These are phyloP conservation scores for Pangasius macronema DNA, from an alignment of 2,797 vertebrate genomes.

Conservation along the genomic window DNA sequence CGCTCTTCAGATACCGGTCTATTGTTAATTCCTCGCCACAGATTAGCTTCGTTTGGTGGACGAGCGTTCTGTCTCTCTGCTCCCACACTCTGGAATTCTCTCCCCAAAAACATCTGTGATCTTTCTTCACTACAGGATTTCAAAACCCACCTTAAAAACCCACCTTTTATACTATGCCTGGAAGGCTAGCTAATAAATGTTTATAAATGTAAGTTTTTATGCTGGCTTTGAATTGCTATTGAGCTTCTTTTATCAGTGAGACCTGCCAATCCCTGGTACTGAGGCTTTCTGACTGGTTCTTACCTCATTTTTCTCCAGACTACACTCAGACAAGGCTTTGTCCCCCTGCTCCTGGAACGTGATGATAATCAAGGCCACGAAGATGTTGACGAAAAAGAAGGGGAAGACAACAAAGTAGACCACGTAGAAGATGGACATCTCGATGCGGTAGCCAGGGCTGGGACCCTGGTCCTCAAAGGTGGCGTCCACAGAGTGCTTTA, in stretches of 20 bases:
- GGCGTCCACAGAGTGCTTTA: conserved; percentile 96
- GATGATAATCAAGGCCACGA: conserved; percentile 97
- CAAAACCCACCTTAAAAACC: no score
- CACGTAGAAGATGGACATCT: conserved; percentile 98
- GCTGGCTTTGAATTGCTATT: background rate
- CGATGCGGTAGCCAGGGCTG: conserved; percentile 93
- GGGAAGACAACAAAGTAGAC: conserved; percentile 98
- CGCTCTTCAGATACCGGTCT: no score
- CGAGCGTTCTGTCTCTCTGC: no score
- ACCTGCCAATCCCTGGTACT: background rate
- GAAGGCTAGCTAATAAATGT: background rate
- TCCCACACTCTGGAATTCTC: no score
- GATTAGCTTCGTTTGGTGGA: no score
- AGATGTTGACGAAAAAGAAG: conserved; percentile 99
- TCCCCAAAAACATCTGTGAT: no score
- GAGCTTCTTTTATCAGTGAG: background rate
- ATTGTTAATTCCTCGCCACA: no score
- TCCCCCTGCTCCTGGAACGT: conserved; percentile 98
- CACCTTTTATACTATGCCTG: background rate
- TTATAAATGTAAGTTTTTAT: background rate
- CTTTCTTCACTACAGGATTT: no score
- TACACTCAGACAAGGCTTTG: conserved; percentile 96
- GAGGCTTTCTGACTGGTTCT: background rate
- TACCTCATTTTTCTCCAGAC: conserved; percentile 97
- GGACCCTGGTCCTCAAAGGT: conserved; percentile 95